These are phyloP conservation scores for Eriocheir sinensis DNA, from an alignment of 1,140 invertebrate genomes.

Conservation along the genomic window DNA sequence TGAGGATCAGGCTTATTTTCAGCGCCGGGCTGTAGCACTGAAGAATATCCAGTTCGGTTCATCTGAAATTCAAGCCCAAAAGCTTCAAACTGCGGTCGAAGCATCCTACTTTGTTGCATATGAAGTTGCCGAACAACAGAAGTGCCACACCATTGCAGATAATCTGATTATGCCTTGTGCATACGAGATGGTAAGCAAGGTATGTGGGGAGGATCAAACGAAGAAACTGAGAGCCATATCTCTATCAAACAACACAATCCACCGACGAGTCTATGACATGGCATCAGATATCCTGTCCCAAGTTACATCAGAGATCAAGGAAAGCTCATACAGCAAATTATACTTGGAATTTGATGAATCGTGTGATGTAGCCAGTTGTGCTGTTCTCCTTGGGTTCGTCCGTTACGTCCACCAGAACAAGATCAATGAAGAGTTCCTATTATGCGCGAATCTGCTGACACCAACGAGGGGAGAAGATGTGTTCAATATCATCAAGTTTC, in stretches of 20 bases:
- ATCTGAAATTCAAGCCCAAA: constrained; percentile 62
- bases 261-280: not conserved
- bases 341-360: constrained; percentile 57
- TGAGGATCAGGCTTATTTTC: constrained; percentile 68
- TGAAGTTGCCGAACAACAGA: constrained; percentile 54
- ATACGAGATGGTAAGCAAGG: constrained; percentile 71
- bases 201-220: constrained; percentile 63
- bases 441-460: constrained; percentile 51
- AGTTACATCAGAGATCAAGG: constrained; percentile 45
- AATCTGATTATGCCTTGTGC: constrained; percentile 63
- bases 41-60: constrained; percentile 50
- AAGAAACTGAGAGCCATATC: constrained; percentile 57
- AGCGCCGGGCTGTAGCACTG: constrained; percentile 59
- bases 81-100: constrained; percentile 53
- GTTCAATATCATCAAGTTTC: constrained; percentile 64
- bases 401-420: constrained; percentile 52
- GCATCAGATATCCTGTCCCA: constrained; percentile 41
- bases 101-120: constrained; percentile 56
- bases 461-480: constrained; percentile 59
- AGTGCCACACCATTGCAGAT: constrained; percentile 40
- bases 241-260: constrained; percentile 51
- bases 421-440: constrained; percentile 56
- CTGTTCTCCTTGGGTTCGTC: constrained; percentile 60
- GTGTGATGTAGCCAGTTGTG: constrained; percentile 53
- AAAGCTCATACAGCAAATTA: constrained; percentile 40